A percentile compares a stretch with the other conserved stretches of the same genome.
These are phyloP conservation scores for Patiria miniata DNA, from an alignment of 35 echinoderm and acorn worm species.

Conservation along the genomic window DNA sequence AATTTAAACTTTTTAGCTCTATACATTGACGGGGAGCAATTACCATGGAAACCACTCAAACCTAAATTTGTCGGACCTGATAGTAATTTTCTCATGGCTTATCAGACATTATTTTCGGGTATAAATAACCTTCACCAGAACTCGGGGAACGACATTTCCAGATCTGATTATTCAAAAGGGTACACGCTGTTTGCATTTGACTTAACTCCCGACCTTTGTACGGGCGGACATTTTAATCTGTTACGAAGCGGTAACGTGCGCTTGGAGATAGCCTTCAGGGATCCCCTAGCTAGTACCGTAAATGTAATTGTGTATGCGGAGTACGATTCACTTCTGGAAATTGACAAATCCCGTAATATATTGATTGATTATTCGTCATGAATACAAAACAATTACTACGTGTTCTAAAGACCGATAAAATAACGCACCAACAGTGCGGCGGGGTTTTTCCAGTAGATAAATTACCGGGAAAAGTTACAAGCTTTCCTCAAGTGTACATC, in stretches of 20 bases:
- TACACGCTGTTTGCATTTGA: conserved; percentile 62
- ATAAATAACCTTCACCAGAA: conserved; percentile 32
- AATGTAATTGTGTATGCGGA: conserved; percentile 54
- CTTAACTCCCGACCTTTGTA: conserved; percentile 47
- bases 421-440: conserved; percentile 23
- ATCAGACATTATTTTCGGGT: conserved; percentile 59
- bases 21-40: conserved; percentile 48
- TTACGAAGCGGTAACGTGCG: conserved; percentile 34
- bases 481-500: no score
- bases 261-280: conserved; percentile 32
- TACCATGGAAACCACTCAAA: conserved; percentile 46
- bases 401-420: conserved; percentile 11
- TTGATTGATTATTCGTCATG: conserved; percentile 51
- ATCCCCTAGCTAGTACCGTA: conserved; percentile 34
- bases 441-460: no score
- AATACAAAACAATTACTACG: conserved; percentile 19
- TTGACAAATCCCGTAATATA: conserved; percentile 54
- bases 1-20: conserved; percentile 47
- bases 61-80: conserved; percentile 46
- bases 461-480: no score
- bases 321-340: conserved; percentile 48
- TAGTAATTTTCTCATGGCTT: conserved; percentile 35
- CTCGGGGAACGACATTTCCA: conserved; percentile 12
- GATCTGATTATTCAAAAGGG: conserved; percentile 39
- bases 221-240: conserved; percentile 46